Evolutionary conservation across 2,888 invertebrate genomes (phyloP).

Genomic region (Drosophila demipolita): DNA sequence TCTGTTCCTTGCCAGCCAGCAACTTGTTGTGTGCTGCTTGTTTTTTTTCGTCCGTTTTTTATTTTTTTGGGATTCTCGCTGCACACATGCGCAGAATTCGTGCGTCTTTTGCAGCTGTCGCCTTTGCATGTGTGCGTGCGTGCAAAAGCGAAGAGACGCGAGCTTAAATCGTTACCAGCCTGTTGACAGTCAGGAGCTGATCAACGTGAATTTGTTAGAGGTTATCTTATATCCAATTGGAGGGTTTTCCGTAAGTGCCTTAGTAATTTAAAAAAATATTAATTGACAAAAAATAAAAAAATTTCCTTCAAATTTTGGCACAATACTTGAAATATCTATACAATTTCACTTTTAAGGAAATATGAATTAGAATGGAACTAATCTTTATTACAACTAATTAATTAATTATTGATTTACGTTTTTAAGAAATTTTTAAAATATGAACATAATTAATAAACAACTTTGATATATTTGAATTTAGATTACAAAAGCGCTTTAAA

Average conservation of each 20-base stretch:
- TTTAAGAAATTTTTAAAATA: background rate
- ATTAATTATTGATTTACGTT: no score
- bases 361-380: background rate
- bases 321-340: background rate
- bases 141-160: background rate
- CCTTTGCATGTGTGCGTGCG: conserved; percentile 4
- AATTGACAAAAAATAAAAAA: background rate
- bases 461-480: background rate
- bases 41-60: conserved; percentile 24
- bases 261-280: background rate
- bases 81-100: conserved; percentile 45
- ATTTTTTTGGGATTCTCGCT: conserved; percentile 36
- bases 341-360: background rate
- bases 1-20: conserved; percentile 17
- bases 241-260: background rate
- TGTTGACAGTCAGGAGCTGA: conserved; percentile 8
- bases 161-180: conserved; percentile 56
- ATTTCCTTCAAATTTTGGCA: background rate
- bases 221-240: conserved; percentile 4
- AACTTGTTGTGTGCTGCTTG: conserved; percentile 50
- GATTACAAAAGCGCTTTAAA: background rate
- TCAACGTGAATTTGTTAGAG: conserved; percentile 1
- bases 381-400: no score
- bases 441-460: background rate
- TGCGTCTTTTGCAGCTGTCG: conserved; percentile 2